Base-by-base conservation (phyloP, 2,113 vertebrate genomes). In the Sprattus sprattus region DNA sequence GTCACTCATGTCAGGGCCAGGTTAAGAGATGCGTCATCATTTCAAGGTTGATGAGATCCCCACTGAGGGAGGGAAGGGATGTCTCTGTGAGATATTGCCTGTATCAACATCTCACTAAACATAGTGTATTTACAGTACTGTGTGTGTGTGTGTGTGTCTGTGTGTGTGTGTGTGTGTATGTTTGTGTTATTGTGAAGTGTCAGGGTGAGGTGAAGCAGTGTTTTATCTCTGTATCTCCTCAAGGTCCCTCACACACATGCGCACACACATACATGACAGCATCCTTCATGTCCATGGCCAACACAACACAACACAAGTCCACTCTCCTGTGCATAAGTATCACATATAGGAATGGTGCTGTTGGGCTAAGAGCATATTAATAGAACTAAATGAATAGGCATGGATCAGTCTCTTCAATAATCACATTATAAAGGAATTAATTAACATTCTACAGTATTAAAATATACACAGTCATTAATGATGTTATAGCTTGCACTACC, bases 11-110 rank as follows among this genome's bases (percentile, higher is more conserved):
- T 75, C 67, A 75, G 67, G 67, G 67, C 13, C 67, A 75, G n/a
- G 67, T 75, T 75, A 75, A 13, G 10, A 13, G 60, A 64, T 39
- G 25, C 0, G 28, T 75, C 10, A 15, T 75, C n/a, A 75, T 32
- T 75, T 28, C 67, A 75, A 75, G 67, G 67, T 25, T 75, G 67
- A 71, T 71, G 67, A 71, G 67, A 32, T 75, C n/a, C n/a, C 28
- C 67, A 32, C 8, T 25, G 11, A 2, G n/a, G n/a, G 22, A 9
- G 64, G 64, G 22, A 0, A 4, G 18, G 52, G 52, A 57, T 16
- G 39, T 39, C 39, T 39, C 39, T 39, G 39, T 39, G 52, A 57
- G 13, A 57, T 57, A 20, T 57, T 16, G 3, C 20, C 52, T 18
- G 47, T 49, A 49, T 49, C 9, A 28, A 8, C 64, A 28, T 28